A percentile compares a stretch with the other conserved stretches of the same genome.
Evolutionary conservation across 2,888 invertebrate genomes (phyloP).

Genomic region (Chrysolina americana): DNA sequence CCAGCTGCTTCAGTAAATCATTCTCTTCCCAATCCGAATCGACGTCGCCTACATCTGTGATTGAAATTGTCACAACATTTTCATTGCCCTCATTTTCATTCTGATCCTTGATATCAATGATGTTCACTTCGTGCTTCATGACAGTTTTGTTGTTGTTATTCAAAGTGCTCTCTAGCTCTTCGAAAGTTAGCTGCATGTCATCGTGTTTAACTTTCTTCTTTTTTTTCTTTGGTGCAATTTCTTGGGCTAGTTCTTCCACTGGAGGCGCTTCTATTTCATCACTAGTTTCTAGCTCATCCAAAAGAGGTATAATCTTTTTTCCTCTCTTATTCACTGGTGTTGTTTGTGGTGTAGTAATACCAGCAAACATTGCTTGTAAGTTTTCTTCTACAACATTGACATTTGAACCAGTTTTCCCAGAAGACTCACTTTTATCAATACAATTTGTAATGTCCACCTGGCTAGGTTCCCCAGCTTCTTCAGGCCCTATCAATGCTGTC

Average conservation of each 20-base stretch:
- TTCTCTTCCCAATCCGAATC: conserved; percentile 51
- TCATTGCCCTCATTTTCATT: conserved; percentile 39
- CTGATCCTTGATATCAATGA: conserved; percentile 39
- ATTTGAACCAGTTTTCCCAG: neutral
- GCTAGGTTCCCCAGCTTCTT: neutral
- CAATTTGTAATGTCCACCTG: neutral
- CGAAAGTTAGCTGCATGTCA: neutral
- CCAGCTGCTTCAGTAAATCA: conserved; percentile 49
- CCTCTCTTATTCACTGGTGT: neutral
- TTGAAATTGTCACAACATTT: conserved; percentile 44
- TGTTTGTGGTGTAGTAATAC: neutral
- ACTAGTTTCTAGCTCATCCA: conserved; percentile 1
- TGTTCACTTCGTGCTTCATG: conserved; percentile 41
- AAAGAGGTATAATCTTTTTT: conserved; percentile 8
- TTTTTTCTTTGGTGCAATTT: conserved; percentile 12
- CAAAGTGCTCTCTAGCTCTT: conserved; percentile 13
- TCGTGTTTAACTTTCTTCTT: conserved; percentile 22
- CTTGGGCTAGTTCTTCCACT: neutral
- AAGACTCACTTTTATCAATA: neutral
- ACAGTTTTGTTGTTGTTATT: conserved; percentile 32
- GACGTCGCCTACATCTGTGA: conserved; percentile 40
- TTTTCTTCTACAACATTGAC: conserved; percentile 16
- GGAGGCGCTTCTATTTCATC: neutral
- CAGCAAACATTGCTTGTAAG: conserved; percentile 22
- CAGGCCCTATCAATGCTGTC: neutral